phyloP scores from a whole-genome alignment of 1,140 invertebrate species.

The Eufriesea mexicana region DNA sequence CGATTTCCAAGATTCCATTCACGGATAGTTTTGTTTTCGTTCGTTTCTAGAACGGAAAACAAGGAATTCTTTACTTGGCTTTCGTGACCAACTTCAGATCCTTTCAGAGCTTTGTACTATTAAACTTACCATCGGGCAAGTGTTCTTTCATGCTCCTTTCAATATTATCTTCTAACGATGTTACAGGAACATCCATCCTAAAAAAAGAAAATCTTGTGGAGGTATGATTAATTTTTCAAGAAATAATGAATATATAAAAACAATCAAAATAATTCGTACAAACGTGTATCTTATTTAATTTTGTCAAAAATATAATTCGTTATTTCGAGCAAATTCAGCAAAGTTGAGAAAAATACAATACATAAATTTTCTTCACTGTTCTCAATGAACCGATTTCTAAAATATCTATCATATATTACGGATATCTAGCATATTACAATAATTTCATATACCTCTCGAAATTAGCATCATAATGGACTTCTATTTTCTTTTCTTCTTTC shows the following conservation, averaged over 20 bases:
- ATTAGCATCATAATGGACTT: too few relatives aligned
- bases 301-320: too few relatives aligned
- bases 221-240: background rate
- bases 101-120: background rate
- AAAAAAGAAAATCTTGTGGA: background rate
- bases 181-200: background rate
- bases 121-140: background rate
- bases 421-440: too few relatives aligned
- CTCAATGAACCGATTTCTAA: too few relatives aligned
- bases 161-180: too few relatives aligned
- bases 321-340: too few relatives aligned
- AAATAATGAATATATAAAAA: too few relatives aligned
- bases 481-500: background rate
- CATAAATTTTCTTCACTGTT: too few relatives aligned
- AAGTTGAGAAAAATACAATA: too few relatives aligned
- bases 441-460: conserved; percentile 22
- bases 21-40: conserved; percentile 6
- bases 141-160: background rate
- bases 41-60: background rate
- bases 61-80: background rate
- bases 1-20: conserved; percentile 32
- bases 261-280: too few relatives aligned
- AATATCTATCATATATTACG: too few relatives aligned
- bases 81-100: background rate
- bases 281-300: too few relatives aligned